Evolutionary conservation across 2,113 vertebrate species (phyloP).

Genomic region (Brachypteracias leptosomus): DNA sequence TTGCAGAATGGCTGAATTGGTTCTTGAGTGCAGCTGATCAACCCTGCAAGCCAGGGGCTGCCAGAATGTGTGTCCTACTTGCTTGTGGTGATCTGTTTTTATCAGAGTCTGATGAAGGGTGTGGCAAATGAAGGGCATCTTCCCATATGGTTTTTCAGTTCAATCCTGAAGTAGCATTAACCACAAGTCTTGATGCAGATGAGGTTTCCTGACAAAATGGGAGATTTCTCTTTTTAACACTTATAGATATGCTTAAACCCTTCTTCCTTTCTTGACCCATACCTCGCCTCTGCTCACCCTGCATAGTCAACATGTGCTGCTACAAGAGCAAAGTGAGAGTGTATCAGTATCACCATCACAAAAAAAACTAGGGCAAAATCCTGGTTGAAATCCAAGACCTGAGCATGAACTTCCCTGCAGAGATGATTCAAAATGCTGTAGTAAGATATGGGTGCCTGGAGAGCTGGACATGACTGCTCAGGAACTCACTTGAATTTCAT

Average conservation of each 20-base stretch:
- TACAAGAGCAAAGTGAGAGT: background rate
- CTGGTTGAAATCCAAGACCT: background rate
- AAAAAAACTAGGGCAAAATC: background rate
- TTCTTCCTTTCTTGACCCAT: background rate
- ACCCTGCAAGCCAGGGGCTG: background rate
- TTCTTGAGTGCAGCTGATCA: background rate
- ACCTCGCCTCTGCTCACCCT: background rate
- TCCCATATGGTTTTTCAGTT: background rate
- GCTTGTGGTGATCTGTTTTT: background rate
- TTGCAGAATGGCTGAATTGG: background rate
- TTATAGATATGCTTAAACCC: background rate
- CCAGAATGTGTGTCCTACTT: background rate
- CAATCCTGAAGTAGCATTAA: background rate
- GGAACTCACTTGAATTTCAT: background rate
- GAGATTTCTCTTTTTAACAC: background rate
- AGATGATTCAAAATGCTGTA: background rate
- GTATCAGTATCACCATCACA: background rate
- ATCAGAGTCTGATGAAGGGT: background rate
- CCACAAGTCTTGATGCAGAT: background rate
- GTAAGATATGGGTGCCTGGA: background rate
- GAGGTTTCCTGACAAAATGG: background rate
- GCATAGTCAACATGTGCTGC: background rate
- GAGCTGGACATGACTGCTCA: background rate
- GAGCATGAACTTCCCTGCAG: background rate
- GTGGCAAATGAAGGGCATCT: background rate